These are phyloP conservation scores for Saturnia japonica DNA, from an alignment of 2,888 invertebrate genomes.

Conservation along the genomic window DNA sequence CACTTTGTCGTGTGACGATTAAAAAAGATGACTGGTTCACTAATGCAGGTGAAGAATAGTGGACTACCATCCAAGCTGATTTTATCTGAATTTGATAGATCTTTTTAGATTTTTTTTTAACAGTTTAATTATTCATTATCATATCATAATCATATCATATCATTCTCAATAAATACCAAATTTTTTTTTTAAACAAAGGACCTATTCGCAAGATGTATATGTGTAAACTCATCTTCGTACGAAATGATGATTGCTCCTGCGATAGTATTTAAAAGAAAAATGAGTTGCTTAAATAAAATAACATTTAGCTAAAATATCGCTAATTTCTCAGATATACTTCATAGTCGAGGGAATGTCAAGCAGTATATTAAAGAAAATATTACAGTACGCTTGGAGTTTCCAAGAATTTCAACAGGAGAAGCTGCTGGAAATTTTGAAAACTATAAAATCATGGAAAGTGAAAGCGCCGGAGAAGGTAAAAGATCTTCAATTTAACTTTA, in stretches of 20 bases:
- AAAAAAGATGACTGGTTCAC: neutral
- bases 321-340: conserved; percentile 80
- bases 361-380: conserved; percentile 56
- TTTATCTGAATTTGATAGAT: neutral
- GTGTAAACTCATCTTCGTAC: no score
- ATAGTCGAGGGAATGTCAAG: conserved; percentile 77
- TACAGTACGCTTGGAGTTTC: conserved; percentile 33
- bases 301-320: neutral
- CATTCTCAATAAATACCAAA: no score
- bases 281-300: neutral
- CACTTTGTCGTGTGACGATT: no score
- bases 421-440: conserved; percentile 66
- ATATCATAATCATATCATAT: no score
- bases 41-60: neutral
- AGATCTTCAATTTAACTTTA: conserved; percentile 35
- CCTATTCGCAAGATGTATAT: no score
- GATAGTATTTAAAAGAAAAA: neutral
- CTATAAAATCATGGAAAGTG: conserved; percentile 69
- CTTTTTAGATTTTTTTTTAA: no score
- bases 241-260: neutral
- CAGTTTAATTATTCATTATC: no score
- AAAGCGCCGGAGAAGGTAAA: conserved; percentile 78
- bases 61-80: neutral
- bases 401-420: conserved; percentile 63
- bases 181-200: no score